phyloP scores from a whole-genome alignment of 1,140 invertebrate genomes.

The Cepaea nemoralis region DNA sequence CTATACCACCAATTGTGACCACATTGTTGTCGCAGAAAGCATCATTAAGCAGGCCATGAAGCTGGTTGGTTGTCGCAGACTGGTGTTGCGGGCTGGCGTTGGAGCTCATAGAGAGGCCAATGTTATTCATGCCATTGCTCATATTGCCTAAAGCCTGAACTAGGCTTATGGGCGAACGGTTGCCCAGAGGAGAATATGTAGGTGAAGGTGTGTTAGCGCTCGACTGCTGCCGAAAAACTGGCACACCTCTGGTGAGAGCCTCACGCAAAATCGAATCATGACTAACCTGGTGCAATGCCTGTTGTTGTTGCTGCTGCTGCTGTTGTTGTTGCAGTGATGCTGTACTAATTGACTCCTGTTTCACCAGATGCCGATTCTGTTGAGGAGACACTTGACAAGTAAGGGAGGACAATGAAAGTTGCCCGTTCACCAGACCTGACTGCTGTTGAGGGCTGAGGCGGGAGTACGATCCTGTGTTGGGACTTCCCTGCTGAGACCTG shows the following conservation, averaged over 20 bases:
- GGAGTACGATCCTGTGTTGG: conserved; percentile 35
- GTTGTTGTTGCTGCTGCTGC: no score
- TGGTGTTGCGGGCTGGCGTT: background rate
- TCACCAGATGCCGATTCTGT: conserved; percentile 27
- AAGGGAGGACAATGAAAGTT: background rate
- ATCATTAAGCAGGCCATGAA: background rate
- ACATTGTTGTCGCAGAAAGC: conserved; percentile 1
- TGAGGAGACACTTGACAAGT: conserved; percentile 51
- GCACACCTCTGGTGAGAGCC: conserved; percentile 55
- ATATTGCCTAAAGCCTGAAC: conserved; percentile 19
- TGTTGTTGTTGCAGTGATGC: conserved; percentile 5
- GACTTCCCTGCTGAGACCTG: conserved; percentile 59
- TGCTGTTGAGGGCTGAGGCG: conserved; percentile 41
- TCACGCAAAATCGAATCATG: conserved; percentile 63
- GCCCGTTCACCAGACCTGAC: conserved; percentile 17
- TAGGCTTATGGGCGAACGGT: no score
- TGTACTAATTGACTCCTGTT: conserved; percentile 24
- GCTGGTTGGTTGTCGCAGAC: background rate
- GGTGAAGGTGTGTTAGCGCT: conserved; percentile 28
- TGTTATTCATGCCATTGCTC: conserved; percentile 37
- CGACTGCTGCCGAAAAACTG: conserved; percentile 34
- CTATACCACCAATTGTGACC: conserved; percentile 2
- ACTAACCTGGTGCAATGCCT: conserved; percentile 44
- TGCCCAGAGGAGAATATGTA: background rate
- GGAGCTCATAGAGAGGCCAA: conserved; percentile 1